Percentiles rank a stretch among this genome's conserved stretches.
These are phyloP conservation scores for Agonum fuliginosum DNA, from an alignment of 2,888 invertebrate genomes.

Conservation along the genomic window DNA sequence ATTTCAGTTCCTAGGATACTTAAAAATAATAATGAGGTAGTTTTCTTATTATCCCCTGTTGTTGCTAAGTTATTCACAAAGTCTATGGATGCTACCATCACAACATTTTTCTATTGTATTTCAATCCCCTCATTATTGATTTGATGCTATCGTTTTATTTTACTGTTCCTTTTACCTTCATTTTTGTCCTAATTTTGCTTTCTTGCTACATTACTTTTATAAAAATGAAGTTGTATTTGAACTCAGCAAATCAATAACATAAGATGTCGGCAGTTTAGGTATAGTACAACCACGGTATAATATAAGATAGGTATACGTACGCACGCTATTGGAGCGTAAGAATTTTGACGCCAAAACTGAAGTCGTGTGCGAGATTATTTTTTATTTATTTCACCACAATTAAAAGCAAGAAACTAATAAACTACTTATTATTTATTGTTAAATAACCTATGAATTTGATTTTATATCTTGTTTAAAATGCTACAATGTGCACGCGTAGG, in stretches of 20 bases:
- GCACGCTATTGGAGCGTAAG: no score
- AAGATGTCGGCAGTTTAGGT: no score
- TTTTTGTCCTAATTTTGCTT: conserved; percentile 11
- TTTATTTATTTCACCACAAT: no score
- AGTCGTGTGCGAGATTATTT: no score
- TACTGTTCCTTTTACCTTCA: conserved; percentile 28
- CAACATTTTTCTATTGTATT: conserved; percentile 29
- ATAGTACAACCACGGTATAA: no score
- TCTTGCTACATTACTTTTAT: neutral
- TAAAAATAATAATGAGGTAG: conserved; percentile 6
- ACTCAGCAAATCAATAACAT: conserved; percentile 8
- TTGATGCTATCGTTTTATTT: neutral
- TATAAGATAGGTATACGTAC: no score
- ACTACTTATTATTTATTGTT: no score
- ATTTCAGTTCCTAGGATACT: neutral
- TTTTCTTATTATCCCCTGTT: conserved; percentile 8
- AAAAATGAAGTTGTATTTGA: neutral
- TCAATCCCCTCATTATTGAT: conserved; percentile 32
- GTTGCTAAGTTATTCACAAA: conserved; percentile 20
- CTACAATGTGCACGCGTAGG: no score
- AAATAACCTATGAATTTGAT: no score
- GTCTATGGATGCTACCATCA: neutral
- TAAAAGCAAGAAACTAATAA: no score
- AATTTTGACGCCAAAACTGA: no score
- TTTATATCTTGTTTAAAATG: no score